Evolutionary conservation across 2,113 vertebrate species (phyloP).

Genomic region (Cacatua alba): DNA sequence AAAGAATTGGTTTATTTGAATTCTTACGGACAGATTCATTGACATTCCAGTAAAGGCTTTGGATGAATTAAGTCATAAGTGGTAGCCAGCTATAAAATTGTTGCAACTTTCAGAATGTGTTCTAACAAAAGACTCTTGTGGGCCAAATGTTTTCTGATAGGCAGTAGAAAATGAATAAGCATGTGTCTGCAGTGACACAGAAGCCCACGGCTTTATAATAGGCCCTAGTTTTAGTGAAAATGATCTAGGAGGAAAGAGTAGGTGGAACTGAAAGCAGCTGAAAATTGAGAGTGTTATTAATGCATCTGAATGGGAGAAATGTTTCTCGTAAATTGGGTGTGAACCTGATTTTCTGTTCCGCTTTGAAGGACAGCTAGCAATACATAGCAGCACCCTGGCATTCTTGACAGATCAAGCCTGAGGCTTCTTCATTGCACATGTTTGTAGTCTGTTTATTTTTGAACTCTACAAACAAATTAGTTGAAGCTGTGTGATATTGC

Average conservation of each 20-base stretch:
- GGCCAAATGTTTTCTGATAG: constrained; percentile 19
- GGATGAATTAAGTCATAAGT: constrained; percentile 45
- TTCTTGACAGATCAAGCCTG: not conserved
- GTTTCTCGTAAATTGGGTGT: not conserved
- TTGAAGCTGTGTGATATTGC: not conserved
- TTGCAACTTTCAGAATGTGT: constrained; percentile 16
- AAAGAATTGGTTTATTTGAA: not conserved
- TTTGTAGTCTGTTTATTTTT: not conserved
- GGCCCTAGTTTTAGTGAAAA: constrained; percentile 7
- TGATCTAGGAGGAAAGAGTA: constrained; percentile 44
- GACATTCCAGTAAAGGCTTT: constrained; percentile 6
- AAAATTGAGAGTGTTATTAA: not conserved
- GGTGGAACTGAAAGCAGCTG: constrained; percentile 33
- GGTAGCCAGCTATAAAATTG: constrained; percentile 17
- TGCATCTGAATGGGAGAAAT: not conserved
- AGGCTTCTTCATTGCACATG: not conserved
- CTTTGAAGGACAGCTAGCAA: not conserved
- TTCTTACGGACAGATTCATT: constrained; percentile 54
- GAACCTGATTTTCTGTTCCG: not conserved
- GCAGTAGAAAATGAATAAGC: constrained; percentile 3
- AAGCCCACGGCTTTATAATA: constrained; percentile 22
- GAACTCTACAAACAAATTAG: not conserved
- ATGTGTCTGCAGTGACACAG: constrained; percentile 22
- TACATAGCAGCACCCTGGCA: not conserved
- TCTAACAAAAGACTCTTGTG: constrained; percentile 49